Evolutionary conservation across 2,797 vertebrate genomes (phyloP), one percentile per base, ranked within the genome.

Genomic region (Alosa sapidissima): DNA sequence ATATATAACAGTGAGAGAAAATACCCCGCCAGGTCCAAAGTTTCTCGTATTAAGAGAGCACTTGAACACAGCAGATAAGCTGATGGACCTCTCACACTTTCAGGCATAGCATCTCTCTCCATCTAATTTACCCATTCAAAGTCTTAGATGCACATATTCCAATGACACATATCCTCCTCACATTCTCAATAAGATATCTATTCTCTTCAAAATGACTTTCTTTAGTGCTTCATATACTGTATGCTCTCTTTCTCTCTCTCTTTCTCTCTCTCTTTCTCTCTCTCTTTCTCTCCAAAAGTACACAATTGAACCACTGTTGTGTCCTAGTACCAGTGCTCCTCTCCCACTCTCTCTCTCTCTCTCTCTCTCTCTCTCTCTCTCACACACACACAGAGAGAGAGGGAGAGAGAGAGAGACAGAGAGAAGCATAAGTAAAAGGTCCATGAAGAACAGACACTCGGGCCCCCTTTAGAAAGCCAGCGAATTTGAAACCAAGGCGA

Each of bases 361-460:
- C 28, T 28, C 28, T 28, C 28, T 28, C 28, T 28, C 28, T 28
- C 28, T 28, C 28, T 28, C 28, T 28, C 28, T 28, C 28, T 81
- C 85, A 83, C 84, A 78, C 21, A 83, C 33, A n/a, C 36, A 81
- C 21, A 78, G 28, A 51, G 7, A 51, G 72, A 82, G 81, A 82
- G 82, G 84, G 82, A 84, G 62, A 86, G 82, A 86, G 60, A 75
- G 82, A 78, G 49, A 82, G 49, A 81, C 84, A 85, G 81, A 52
- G 47, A 62, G 65, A 82, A 81, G 83, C 78, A 51, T 24, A 82
- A 85, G 51, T 81, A 60, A 87, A 85, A 84, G 19, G 81, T 78
- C 58, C 81, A 83, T 68, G 84, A 85, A 85, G 81, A 87, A 78
- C 72, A 78, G 41, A 87, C 87, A 87, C 84, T 84, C 60, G 84